Conservation (phyloP, 2,113 vertebrate species). For the Cynoglossus semilaevis region DNA sequence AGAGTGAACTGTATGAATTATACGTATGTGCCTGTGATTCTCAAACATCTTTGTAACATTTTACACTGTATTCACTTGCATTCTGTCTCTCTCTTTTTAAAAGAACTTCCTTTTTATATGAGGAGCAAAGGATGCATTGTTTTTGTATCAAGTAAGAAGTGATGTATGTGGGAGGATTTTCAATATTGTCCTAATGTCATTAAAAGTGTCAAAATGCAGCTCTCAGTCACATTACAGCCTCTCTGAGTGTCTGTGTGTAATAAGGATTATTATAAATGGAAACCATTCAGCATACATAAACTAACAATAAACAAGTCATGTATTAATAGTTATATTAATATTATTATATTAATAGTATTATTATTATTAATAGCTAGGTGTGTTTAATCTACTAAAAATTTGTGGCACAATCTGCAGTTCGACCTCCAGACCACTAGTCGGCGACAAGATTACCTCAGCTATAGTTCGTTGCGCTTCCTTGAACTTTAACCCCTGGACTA, state of each 20-base stretch:
- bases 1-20: conserved; percentile 14
- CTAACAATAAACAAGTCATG: no score
- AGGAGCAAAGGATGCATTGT: conserved; percentile 31
- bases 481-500: conserved; percentile 58
- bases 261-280: no score
- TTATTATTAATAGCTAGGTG: no score
- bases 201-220: no score
- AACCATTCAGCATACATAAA: no score
- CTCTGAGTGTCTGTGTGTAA: no score
- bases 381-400: no score
- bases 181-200: conserved; percentile 36
- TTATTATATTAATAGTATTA: no score
- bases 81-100: conserved; percentile 21
- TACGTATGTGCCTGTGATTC: conserved; percentile 45
- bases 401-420: conserved; percentile 10
- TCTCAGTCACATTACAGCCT: no score
- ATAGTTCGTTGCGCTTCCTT: not conserved
- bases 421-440: conserved; percentile 53
- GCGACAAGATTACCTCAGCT: not conserved
- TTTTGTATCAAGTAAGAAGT: conserved; percentile 35
- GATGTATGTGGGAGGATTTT: conserved; percentile 47
- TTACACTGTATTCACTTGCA: conserved; percentile 35
- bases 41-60: conserved; percentile 25
- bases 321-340: no score
- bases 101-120: conserved; percentile 54